phyloP scores from a whole-genome alignment of 2,113 vertebrate species.

The Dipodomys merriami region DNA sequence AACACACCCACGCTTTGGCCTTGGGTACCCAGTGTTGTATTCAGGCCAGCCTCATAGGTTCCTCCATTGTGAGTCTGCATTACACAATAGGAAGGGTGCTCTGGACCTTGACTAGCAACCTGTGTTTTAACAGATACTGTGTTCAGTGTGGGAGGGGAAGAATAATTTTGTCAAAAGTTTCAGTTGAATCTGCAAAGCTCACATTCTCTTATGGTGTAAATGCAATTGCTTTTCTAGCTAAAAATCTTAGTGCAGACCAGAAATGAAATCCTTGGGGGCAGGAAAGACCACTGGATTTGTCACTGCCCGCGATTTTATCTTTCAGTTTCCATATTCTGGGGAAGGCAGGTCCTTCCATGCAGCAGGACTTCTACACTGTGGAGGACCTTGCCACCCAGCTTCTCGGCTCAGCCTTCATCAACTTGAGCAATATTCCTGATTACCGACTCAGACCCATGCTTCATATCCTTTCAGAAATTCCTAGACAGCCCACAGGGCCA shows the following conservation, averaged over 20 bases:
- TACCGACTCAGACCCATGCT: conserved; percentile 94
- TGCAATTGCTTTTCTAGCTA: neutral
- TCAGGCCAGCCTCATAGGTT: neutral
- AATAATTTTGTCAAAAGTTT: conserved; percentile 2
- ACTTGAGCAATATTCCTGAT: conserved; percentile 94
- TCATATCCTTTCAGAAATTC: conserved; percentile 92
- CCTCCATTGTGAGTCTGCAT: neutral
- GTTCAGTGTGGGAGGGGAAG: neutral
- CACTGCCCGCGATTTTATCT: conserved; percentile 15
- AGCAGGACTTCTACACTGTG: conserved; percentile 95
- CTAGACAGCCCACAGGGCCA: neutral
- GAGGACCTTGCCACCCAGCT: conserved; percentile 91
- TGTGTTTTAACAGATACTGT: neutral
- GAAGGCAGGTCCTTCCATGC: conserved; percentile 92
- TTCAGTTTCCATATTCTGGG: conserved; percentile 94
- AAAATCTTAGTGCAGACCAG: neutral
- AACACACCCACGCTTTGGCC: neutral
- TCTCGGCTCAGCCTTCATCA: conserved; percentile 91
- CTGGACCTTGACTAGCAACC: neutral
- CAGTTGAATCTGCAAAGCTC: neutral
- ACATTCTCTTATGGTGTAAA: neutral
- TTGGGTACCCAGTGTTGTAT: neutral
- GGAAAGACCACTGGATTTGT: neutral
- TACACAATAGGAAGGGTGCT: conserved; percentile 1
- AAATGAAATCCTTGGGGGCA: neutral